A percentile compares a stretch with the other conserved stretches of the same genome.
Conservation (phyloP, 2,888 invertebrate species). For the Zygothrica quintamaculata region DNA sequence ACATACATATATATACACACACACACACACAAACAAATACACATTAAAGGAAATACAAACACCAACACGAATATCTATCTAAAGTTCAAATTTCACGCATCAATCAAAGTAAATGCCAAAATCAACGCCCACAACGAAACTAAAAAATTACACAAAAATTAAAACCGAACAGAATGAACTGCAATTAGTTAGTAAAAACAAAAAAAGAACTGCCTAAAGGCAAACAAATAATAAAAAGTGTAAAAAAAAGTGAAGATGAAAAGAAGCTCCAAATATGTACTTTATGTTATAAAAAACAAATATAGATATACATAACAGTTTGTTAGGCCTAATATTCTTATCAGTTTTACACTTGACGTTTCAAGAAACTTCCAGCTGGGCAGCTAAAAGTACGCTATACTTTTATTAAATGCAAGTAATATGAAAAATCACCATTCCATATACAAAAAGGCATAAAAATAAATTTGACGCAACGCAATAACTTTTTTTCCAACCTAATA, state of each 20-base stretch:
- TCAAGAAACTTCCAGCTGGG: too few relatives aligned
- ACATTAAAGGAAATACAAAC: too few relatives aligned
- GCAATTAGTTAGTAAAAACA: slow-evolving; percentile 63
- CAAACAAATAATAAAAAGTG: slow-evolving; percentile 61
- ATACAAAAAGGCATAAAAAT: too few relatives aligned
- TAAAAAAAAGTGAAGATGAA: slow-evolving; percentile 55
- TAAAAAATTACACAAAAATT: slow-evolving; percentile 14
- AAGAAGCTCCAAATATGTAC: slow-evolving; percentile 55
- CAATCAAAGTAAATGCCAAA: slow-evolving; percentile 67
- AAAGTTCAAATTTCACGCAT: slow-evolving; percentile 47
- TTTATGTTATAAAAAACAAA: slow-evolving; percentile 68
- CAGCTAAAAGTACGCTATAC: too few relatives aligned
- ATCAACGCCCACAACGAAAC: slow-evolving; percentile 46
- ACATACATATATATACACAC: too few relatives aligned
- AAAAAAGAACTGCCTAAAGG: slow-evolving; percentile 58
- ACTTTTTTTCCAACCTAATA: too few relatives aligned
- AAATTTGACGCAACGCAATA: too few relatives aligned
- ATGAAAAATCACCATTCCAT: too few relatives aligned
- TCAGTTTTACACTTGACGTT: too few relatives aligned
- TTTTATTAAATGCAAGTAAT: too few relatives aligned
- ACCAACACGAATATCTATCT: slow-evolving; percentile 3
- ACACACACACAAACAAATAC: too few relatives aligned
- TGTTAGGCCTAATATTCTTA: too few relatives aligned
- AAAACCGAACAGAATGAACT: slow-evolving; percentile 45
- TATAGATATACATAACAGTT: slow-evolving; percentile 40